phyloP scores from a whole-genome alignment of 2,888 invertebrate species.

The Xanthorhoe designata region DNA sequence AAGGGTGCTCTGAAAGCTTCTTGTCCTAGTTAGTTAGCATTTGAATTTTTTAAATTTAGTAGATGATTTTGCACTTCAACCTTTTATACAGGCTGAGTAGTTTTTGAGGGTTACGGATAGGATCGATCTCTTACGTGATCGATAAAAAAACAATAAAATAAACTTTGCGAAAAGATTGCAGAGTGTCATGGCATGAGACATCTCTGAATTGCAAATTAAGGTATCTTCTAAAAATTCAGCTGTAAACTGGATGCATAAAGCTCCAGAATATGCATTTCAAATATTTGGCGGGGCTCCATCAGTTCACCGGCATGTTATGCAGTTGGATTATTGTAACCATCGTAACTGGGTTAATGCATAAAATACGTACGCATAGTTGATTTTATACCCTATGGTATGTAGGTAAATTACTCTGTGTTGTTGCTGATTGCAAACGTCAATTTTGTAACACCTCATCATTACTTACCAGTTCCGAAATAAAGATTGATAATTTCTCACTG shows the following conservation, averaged over 20 bases:
- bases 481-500: not conserved
- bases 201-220: not conserved
- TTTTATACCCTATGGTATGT: slow-evolving; percentile 29
- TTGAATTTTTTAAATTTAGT: no score
- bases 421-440: slow-evolving; percentile 15
- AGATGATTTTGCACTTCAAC: no score
- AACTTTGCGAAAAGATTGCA: no score
- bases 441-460: slow-evolving; percentile 21
- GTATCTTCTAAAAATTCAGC: not conserved
- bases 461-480: slow-evolving; percentile 6
- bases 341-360: slow-evolving; percentile 58
- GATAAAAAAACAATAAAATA: no score
- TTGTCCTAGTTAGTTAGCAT: no score
- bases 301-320: slow-evolving; percentile 40
- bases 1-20: no score
- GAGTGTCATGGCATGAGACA: no score
- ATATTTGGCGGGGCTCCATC: slow-evolving; percentile 61
- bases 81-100: no score
- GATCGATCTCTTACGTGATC: no score
- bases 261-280: slow-evolving; percentile 40
- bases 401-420: slow-evolving; percentile 28
- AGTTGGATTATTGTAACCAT: slow-evolving; percentile 48
- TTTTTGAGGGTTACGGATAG: no score
- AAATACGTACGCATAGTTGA: slow-evolving; percentile 32
- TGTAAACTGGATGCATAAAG: slow-evolving; percentile 6